Conservation (phyloP, 1,140 invertebrate species). For the Laodelphax striatellus region DNA sequence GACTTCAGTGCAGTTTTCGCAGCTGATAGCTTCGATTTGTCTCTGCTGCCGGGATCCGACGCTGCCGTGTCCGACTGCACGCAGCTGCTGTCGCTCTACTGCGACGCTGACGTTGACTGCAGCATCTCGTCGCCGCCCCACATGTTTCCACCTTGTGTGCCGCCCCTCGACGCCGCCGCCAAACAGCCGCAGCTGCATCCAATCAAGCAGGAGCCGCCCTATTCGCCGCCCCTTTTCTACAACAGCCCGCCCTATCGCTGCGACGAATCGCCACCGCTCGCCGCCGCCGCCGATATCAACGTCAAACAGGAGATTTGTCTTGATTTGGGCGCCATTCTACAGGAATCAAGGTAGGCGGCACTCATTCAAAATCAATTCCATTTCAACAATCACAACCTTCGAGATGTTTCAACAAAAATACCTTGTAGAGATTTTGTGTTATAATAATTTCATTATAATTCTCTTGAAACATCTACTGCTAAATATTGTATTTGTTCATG, state of each 20-base stretch:
- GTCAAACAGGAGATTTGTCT: slow-evolving; percentile 38
- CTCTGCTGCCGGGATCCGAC: slow-evolving; percentile 47
- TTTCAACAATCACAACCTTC: too few species aligned
- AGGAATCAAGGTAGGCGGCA: slow-evolving; percentile 33
- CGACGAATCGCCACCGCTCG: not conserved
- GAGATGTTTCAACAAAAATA: too few species aligned
- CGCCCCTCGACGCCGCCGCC: slow-evolving; percentile 23
- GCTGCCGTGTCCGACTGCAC: slow-evolving; percentile 42
- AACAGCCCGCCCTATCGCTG: not conserved
- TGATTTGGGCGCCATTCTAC: slow-evolving; percentile 33
- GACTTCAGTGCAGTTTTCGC: slow-evolving; percentile 48
- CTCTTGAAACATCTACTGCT: too few species aligned
- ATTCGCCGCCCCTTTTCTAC: not conserved
- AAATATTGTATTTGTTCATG: too few species aligned
- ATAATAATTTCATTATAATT: too few species aligned
- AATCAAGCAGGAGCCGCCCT: slow-evolving; percentile 18
- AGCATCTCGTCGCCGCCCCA: slow-evolving; percentile 38
- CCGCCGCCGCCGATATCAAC: slow-evolving; percentile 27
- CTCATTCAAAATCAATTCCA: too few species aligned
- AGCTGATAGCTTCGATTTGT: slow-evolving; percentile 57
- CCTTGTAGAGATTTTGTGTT: too few species aligned
- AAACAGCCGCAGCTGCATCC: not conserved
- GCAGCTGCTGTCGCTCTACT: slow-evolving; percentile 33
- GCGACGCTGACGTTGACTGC: slow-evolving; percentile 24
- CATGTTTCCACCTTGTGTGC: slow-evolving; percentile 32